phyloP scores from a whole-genome alignment of 2,113 vertebrate genomes.

The Tauraco erythrolophus region DNA sequence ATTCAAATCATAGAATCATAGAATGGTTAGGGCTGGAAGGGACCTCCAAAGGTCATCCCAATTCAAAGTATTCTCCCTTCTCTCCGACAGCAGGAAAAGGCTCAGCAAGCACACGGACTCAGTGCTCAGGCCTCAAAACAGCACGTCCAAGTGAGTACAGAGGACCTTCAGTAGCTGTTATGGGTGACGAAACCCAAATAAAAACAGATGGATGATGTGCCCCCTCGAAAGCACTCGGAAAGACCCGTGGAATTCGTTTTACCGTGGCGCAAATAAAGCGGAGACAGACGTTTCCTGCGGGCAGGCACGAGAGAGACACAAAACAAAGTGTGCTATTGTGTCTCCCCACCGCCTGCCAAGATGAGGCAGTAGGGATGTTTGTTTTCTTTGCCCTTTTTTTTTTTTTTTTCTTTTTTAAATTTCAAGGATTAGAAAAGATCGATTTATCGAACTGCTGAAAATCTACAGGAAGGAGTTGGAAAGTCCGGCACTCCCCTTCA shows the following conservation, averaged over 20 bases:
- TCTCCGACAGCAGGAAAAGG: not conserved
- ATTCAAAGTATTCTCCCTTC: not conserved
- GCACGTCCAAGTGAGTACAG: not conserved
- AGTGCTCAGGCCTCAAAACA: not conserved
- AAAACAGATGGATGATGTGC: conserved; percentile 22
- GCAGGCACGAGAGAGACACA: not conserved
- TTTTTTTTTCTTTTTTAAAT: not conserved
- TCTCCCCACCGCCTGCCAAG: not conserved
- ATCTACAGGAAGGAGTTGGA: conserved; percentile 16
- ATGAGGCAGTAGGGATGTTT: not conserved
- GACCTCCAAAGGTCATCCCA: too few relatives aligned
- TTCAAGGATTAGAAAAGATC: conserved; percentile 16
- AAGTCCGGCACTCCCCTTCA: conserved; percentile 1
- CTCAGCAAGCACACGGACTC: not conserved
- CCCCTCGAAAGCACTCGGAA: not conserved
- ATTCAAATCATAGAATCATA: too few relatives aligned
- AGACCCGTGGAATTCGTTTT: conserved; percentile 1
- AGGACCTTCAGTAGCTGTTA: not conserved
- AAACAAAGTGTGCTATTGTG: not conserved
- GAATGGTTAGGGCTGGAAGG: too few relatives aligned
- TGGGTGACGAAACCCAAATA: not conserved
- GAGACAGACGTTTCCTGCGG: conserved; percentile 22
- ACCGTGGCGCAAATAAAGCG: not conserved
- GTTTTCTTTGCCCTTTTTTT: not conserved
- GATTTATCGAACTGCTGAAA: conserved; percentile 20